Evolutionary conservation across 2,797 vertebrate species (phyloP), one percentile per base, ranked within the genome.

Genomic region (Pangasius macronema): DNA sequence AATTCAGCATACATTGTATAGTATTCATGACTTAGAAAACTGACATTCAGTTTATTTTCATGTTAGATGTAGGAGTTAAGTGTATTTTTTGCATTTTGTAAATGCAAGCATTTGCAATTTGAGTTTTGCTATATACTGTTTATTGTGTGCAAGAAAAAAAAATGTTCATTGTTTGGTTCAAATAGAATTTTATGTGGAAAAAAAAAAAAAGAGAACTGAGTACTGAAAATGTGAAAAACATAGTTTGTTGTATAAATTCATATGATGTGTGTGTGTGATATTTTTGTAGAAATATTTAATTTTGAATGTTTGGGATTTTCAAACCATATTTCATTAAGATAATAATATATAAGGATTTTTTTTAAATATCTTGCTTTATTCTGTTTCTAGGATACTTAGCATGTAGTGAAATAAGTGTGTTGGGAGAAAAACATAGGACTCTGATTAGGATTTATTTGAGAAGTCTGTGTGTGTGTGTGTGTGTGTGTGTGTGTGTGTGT

Each of bases 381-480:
- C 73, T 76, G 73, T n/a, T 51, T 53, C 13, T 76, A 18, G 14
- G 30, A 51, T 77, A 55, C 27, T 55, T 53, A 53, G 75, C 49
- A 80, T 4, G 77, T 57, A 80, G 20, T 80, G 22, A 39, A 59
- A 33, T 57, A 80, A 80, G 22, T 59, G 33, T 65, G 13, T 49
- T 18, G 36, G 2, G 10, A 8, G 14, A 11, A 75, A 63, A 27
- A 11, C 51, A 46, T 9, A 86, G 24, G n/a, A 82, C 36, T 67
- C 51, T 86, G 30, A 82, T 73, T 83, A 83, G 42, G 42, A 82
- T 68, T 61, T 81, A 61, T 81, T 81, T 81, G 33, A 81, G 77
- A 61, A 42, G 33, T 75, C 24, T 79, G 61, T 84, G 82, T 87
- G 72, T 68, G 24, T 16, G 72, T 68, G 73, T 27, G 82, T 80